phyloP scores from a whole-genome alignment of 1,140 invertebrate genomes.

The Euborellia annulipes region DNA sequence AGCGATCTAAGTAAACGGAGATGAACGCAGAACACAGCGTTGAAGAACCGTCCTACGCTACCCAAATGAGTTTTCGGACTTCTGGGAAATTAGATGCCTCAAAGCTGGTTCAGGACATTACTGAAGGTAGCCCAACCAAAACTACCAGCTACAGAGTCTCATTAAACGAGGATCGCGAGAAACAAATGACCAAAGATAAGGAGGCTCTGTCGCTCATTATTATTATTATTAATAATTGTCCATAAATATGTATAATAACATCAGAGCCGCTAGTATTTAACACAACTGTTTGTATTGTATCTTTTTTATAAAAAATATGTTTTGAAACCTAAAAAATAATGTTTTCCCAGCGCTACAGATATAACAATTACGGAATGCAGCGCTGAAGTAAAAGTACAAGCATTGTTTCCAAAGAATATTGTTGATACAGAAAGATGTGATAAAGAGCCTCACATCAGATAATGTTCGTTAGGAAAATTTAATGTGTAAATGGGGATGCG shows the following conservation, averaged over 20 bases:
- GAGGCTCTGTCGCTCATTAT: not conserved
- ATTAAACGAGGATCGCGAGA: constrained; percentile 1
- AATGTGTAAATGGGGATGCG: constrained; percentile 21
- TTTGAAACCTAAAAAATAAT: constrained; percentile 15
- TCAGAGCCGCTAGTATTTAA: constrained; percentile 11
- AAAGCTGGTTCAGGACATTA: constrained; percentile 8
- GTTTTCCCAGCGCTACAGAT: constrained; percentile 19
- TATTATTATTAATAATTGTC: no score
- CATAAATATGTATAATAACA: no score
- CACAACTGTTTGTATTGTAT: constrained; percentile 15
- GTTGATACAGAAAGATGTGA: constrained; percentile 17
- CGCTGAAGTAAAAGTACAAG: constrained; percentile 20
- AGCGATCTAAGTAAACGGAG: no score
- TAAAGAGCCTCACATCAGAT: constrained; percentile 12
- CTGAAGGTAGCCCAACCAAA: not conserved
- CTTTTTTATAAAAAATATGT: constrained; percentile 11
- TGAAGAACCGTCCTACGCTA: constrained; percentile 2
- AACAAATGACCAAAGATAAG: constrained; percentile 1
- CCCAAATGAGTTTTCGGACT: constrained; percentile 4
- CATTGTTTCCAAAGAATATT: constrained; percentile 19
- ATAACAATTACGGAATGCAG: constrained; percentile 17
- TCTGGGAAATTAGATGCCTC: not conserved
- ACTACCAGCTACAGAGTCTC: constrained; percentile 4
- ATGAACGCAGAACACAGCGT: not conserved
- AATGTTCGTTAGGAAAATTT: constrained; percentile 15